phyloP scores from a whole-genome alignment of 2,113 vertebrate genomes.

The Sapajus apella region DNA sequence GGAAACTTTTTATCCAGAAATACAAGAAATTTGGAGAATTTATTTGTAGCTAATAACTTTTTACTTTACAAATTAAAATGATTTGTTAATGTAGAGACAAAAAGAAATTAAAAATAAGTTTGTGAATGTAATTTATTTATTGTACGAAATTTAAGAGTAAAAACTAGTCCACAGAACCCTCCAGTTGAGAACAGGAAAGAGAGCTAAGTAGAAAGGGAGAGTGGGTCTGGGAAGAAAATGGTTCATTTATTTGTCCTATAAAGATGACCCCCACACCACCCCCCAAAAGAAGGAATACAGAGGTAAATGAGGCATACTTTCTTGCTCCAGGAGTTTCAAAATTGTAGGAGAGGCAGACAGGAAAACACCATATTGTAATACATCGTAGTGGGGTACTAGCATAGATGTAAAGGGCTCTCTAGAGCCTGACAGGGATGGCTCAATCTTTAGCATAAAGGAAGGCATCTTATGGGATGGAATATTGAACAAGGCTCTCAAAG shows the following conservation, averaged over 20 bases:
- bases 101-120: conserved; percentile 1
- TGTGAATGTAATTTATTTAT: neutral
- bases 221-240: neutral
- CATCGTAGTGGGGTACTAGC: fast-evolving
- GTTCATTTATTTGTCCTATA: neutral
- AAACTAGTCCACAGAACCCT: neutral
- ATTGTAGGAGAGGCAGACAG: neutral
- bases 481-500: neutral
- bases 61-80: neutral
- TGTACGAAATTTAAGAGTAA: neutral
- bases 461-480: neutral
- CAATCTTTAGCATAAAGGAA: neutral
- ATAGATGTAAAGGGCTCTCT: neutral
- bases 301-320: neutral
- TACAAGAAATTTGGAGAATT: neutral
- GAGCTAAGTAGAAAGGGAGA: neutral
- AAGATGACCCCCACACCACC: neutral
- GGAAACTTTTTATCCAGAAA: neutral
- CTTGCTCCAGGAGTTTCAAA: neutral
- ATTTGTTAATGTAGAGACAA: conserved; percentile 1
- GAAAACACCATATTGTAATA: neutral
- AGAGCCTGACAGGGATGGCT: too few relatives aligned
- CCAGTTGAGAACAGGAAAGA: neutral
- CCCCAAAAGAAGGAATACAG: neutral
- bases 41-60: neutral